phyloP scores from a whole-genome alignment of 1,140 invertebrate species.

The Mya arenaria region DNA sequence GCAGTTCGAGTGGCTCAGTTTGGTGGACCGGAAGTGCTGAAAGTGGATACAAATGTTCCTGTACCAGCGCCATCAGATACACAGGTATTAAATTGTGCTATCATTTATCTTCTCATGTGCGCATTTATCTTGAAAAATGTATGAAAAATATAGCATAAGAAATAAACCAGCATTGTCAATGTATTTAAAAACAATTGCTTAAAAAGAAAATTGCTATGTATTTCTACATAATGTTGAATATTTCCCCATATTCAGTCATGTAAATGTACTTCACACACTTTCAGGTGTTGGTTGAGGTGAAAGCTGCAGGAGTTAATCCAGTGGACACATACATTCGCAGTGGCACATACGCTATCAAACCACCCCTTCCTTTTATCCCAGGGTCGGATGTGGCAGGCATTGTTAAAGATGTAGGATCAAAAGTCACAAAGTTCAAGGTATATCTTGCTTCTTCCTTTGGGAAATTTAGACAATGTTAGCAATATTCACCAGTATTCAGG shows the following conservation, averaged over 20 bases:
- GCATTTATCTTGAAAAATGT: no score
- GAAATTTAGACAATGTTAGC: no score
- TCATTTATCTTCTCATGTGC: no score
- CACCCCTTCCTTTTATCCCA: constrained; percentile 82
- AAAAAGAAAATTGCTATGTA: no score
- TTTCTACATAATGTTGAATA: no score
- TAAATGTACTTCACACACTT: no score
- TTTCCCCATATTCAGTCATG: no score
- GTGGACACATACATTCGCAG: constrained; percentile 85
- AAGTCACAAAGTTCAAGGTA: constrained; percentile 82
- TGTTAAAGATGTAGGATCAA: constrained; percentile 80
- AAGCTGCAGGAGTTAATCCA: constrained; percentile 84
- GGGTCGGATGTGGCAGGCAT: constrained; percentile 84
- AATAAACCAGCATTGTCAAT: no score
- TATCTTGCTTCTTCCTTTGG: no score
- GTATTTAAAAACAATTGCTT: no score
- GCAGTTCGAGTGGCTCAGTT: constrained; percentile 74
- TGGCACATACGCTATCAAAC: constrained; percentile 81
- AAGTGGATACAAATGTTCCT: constrained; percentile 71
- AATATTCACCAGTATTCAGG: no score
- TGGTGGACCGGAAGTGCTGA: constrained; percentile 76
- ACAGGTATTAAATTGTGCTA: constrained; percentile 13
- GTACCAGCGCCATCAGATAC: constrained; percentile 66
- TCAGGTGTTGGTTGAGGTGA: constrained; percentile 83
- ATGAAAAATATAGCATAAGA: no score